phyloP scores from a whole-genome alignment of 2,797 vertebrate genomes.

The Aulostomus chinensis region DNA sequence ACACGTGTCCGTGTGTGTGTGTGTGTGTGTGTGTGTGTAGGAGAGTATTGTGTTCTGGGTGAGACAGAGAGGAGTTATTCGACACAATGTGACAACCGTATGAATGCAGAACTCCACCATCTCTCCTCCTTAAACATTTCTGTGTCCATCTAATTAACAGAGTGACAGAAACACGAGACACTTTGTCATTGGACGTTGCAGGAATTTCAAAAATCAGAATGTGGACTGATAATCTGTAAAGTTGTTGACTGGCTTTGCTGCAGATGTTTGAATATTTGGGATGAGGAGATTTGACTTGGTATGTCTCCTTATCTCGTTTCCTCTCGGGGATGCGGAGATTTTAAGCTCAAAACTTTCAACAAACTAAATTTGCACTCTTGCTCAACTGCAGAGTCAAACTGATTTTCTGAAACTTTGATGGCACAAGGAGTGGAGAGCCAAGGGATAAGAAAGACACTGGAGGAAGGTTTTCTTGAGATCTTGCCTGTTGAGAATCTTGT shows the following conservation, averaged over 20 bases:
- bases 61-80: slow-evolving; percentile 11
- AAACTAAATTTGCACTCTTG: too few species aligned
- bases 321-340: neutral
- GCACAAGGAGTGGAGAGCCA: too few species aligned
- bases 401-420: too few species aligned
- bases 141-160: neutral
- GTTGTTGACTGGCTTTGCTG: slow-evolving; percentile 36
- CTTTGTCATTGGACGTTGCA: slow-evolving; percentile 28
- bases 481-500: too few species aligned
- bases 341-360: too few species aligned
- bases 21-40: neutral
- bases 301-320: slow-evolving; percentile 19
- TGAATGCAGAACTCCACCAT: neutral
- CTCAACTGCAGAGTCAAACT: too few species aligned
- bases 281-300: too few species aligned
- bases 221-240: slow-evolving; percentile 28
- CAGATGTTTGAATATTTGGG: slow-evolving; percentile 54
- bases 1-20: slow-evolving; percentile 1
- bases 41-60: slow-evolving; percentile 22
- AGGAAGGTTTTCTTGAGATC: too few species aligned
- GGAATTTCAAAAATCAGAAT: slow-evolving; percentile 40
- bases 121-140: too few species aligned
- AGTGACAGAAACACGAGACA: slow-evolving; percentile 18
- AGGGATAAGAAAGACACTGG: too few species aligned
- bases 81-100: neutral